These are phyloP conservation scores for Urocolius indicus DNA, from an alignment of 2,113 vertebrate species.

Conservation along the genomic window DNA sequence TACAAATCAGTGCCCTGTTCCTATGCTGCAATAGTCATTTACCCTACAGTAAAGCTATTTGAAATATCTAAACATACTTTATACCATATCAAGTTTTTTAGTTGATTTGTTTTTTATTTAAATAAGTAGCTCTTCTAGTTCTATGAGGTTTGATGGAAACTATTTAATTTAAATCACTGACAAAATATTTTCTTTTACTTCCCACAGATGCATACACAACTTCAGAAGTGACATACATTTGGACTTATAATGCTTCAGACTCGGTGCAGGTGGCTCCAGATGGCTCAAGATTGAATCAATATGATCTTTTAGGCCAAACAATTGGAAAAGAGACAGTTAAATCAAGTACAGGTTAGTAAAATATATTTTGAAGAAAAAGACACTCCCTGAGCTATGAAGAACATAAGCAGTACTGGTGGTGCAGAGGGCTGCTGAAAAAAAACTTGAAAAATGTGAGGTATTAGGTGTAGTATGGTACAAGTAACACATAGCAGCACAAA, in stretches of 20 bases:
- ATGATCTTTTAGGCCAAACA: slow-evolving; percentile 94
- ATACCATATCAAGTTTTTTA: background rate
- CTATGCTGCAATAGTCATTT: background rate
- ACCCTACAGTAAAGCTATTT: background rate
- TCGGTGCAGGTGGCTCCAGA: slow-evolving; percentile 96
- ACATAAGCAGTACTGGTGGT: background rate
- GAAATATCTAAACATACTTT: background rate
- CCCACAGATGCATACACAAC: slow-evolving; percentile 93
- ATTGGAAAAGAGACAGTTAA: slow-evolving; percentile 95
- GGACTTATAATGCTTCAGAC: slow-evolving; percentile 92
- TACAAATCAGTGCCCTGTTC: background rate
- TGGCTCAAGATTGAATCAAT: slow-evolving; percentile 96
- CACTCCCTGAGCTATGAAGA: background rate
- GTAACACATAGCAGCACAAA: background rate
- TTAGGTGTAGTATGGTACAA: background rate
- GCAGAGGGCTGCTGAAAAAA: background rate
- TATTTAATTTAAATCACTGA: background rate
- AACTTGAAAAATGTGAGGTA: background rate
- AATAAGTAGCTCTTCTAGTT: background rate
- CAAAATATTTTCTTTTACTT: background rate
- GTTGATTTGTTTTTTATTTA: background rate
- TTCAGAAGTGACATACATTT: slow-evolving; percentile 95
- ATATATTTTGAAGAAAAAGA: background rate
- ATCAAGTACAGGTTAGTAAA: slow-evolving; percentile 93
- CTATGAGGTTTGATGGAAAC: background rate